These are phyloP conservation scores for Perizoma affinitatum DNA, from an alignment of 2,888 invertebrate genomes.

Conservation along the genomic window DNA sequence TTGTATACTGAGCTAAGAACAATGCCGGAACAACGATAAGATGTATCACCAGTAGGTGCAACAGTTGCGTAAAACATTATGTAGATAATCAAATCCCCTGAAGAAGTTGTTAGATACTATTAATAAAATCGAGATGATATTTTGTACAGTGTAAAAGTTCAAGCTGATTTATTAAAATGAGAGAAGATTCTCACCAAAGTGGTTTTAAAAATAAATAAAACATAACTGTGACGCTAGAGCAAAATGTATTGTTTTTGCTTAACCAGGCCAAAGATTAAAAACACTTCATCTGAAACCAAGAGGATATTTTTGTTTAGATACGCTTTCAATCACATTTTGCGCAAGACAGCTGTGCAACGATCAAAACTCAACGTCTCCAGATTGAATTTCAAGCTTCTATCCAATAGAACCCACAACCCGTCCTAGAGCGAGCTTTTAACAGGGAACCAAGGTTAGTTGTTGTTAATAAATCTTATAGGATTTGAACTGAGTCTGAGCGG, in stretches of 20 bases:
- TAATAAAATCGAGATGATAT: too few species aligned
- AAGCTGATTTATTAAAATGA: too few species aligned
- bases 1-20: constrained; percentile 10
- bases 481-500: constrained; percentile 30
- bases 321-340: too few species aligned
- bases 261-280: too few species aligned
- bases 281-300: too few species aligned
- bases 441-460: constrained; percentile 30
- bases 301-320: too few species aligned
- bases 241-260: too few species aligned
- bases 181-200: too few species aligned
- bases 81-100: not conserved
- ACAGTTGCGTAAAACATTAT: not conserved
- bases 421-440: constrained; percentile 27
- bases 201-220: too few species aligned
- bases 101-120: not conserved
- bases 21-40: constrained; percentile 6
- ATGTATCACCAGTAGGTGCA: not conserved
- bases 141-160: too few species aligned
- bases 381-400: constrained; percentile 22
- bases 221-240: too few species aligned
- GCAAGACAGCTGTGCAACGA: too few species aligned
- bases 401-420: constrained; percentile 6
- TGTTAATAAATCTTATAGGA: constrained; percentile 40
- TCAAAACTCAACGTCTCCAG: constrained; percentile 3